A percentile compares a stretch with the other conserved stretches of the same genome.
Conservation (phyloP, 2,797 vertebrate genomes). For the Ctenosaura bakeri region DNA sequence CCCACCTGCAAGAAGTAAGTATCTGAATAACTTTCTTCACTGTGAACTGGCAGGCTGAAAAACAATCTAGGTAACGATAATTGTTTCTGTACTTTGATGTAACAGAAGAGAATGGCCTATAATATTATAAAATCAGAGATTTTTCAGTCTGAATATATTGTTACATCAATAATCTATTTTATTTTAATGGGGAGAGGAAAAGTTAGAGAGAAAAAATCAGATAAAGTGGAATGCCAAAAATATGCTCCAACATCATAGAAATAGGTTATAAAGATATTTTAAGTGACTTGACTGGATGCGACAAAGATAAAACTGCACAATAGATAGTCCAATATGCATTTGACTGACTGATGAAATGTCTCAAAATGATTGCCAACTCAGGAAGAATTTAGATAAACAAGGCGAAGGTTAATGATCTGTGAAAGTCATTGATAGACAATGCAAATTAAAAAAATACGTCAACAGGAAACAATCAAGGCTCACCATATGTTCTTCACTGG, state of each 20-base stretch:
- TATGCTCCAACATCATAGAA: conserved; percentile 10
- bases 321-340: conserved; percentile 39
- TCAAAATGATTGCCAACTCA: conserved; percentile 43
- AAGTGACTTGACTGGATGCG: conserved; percentile 31
- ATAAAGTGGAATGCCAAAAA: background rate
- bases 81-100: background rate
- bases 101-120: background rate
- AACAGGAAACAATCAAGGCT: conserved; percentile 54
- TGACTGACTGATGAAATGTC: conserved; percentile 39
- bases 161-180: background rate
- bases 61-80: background rate
- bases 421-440: conserved; percentile 52
- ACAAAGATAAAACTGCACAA: conserved; percentile 49
- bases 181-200: background rate
- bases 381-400: conserved; percentile 58
- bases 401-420: conserved; percentile 59
- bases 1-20: background rate
- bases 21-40: background rate
- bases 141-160: background rate
- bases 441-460: conserved; percentile 11
- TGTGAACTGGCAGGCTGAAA: background rate
- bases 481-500: conserved; percentile 40
- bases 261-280: background rate
- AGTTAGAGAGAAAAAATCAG: background rate
- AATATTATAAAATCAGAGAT: background rate